These are phyloP conservation scores for Limosa lapponica DNA, from an alignment of 2,797 vertebrate genomes.

Conservation along the genomic window DNA sequence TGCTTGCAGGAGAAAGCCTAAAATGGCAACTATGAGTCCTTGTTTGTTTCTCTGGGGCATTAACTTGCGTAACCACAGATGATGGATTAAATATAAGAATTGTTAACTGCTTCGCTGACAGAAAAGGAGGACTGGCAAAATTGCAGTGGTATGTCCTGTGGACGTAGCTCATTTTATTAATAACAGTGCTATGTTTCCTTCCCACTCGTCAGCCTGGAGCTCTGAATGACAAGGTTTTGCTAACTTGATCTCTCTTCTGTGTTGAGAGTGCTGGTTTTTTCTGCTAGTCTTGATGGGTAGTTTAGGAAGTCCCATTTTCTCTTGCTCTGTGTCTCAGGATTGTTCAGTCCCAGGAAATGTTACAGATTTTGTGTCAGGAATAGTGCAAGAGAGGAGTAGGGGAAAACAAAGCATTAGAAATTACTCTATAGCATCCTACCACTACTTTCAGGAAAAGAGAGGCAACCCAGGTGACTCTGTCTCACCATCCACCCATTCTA, in stretches of 20 bases:
- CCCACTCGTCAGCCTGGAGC: neutral
- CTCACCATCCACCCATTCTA: neutral
- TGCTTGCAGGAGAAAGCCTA: neutral
- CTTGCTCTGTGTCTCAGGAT: neutral
- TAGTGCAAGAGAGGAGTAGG: neutral
- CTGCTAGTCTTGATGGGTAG: neutral
- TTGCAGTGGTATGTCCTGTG: neutral
- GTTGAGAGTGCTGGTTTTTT: neutral
- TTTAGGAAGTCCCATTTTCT: neutral
- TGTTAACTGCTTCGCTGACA: neutral
- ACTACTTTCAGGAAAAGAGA: neutral
- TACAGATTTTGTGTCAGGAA: neutral
- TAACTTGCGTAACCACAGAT: neutral
- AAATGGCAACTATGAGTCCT: neutral
- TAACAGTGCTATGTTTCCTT: neutral
- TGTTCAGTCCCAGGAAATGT: neutral
- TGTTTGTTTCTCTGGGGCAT: neutral
- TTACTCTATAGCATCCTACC: neutral
- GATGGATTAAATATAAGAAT: neutral
- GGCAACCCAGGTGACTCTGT: neutral
- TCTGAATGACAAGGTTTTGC: neutral
- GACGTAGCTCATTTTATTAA: neutral
- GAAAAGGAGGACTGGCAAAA: neutral
- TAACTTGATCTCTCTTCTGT: neutral
- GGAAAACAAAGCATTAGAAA: neutral